These are phyloP conservation scores for Siphonodentalium dalli DNA, from an alignment of 2,888 invertebrate genomes.

Conservation along the genomic window DNA sequence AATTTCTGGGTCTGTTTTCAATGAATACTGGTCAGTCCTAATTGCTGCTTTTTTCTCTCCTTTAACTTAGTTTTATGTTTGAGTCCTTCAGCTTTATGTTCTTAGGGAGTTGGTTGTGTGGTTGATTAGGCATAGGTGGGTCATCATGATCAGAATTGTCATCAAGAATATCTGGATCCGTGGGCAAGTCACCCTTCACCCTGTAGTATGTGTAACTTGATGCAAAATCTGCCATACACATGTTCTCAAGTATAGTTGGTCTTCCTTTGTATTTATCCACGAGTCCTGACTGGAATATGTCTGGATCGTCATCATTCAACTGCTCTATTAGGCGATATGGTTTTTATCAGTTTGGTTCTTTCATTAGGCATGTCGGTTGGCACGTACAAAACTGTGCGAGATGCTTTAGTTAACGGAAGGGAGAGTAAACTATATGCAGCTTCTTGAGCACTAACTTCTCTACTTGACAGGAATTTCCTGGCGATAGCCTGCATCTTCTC, in stretches of 20 bases:
- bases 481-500: slow-evolving; percentile 12
- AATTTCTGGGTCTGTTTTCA: slow-evolving; percentile 5
- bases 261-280: slow-evolving; percentile 43
- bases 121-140: no score
- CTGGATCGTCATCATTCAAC: slow-evolving; percentile 24
- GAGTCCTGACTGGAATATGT: slow-evolving; percentile 23
- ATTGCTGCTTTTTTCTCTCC: slow-evolving; percentile 1
- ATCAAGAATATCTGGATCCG: no score
- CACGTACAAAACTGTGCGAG: slow-evolving; percentile 23
- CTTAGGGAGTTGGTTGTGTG: slow-evolving; percentile 7
- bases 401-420: slow-evolving; percentile 24
- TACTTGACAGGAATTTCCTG: slow-evolving; percentile 27
- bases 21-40: slow-evolving; percentile 10
- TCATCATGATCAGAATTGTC: no score
- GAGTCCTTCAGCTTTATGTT: slow-evolving; percentile 15
- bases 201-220: slow-evolving; percentile 2
- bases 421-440: slow-evolving; percentile 29
- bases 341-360: slow-evolving; percentile 42
- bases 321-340: slow-evolving; percentile 24
- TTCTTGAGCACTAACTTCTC: slow-evolving; percentile 37
- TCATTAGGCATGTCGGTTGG: slow-evolving; percentile 33
- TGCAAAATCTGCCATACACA: slow-evolving; percentile 51
- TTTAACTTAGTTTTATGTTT: slow-evolving; percentile 4
- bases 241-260: slow-evolving; percentile 36
- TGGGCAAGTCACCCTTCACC: no score